phyloP scores from a whole-genome alignment of 64 coral and sea anemone genomes.

The Catalaphyllia jardinei region DNA sequence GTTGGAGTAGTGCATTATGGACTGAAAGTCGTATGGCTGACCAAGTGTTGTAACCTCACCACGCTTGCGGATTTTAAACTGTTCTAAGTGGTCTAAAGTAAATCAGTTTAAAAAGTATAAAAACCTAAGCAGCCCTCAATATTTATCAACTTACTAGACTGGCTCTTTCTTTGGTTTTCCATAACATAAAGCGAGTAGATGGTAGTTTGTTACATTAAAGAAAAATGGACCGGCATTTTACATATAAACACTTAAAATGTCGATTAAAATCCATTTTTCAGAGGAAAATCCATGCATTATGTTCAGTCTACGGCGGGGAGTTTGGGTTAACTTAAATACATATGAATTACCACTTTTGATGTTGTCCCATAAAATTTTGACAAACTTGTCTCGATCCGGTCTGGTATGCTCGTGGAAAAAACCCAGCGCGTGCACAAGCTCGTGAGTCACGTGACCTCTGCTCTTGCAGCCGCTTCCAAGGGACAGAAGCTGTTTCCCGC shows the following conservation, averaged over 20 bases:
- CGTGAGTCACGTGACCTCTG: conserved; percentile 70
- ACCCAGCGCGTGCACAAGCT: conserved; percentile 80
- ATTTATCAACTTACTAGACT: no score
- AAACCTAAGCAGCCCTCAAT: no score
- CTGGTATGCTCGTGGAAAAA: conserved; percentile 79
- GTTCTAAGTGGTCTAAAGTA: not conserved
- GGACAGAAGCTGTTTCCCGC: conserved; percentile 53
- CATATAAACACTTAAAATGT: no score
- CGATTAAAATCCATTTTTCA: no score
- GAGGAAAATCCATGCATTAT: no score
- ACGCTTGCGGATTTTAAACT: conserved; percentile 37
- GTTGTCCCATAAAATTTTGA: conserved; percentile 81
- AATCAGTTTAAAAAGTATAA: not conserved
- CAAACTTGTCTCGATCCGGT: conserved; percentile 72
- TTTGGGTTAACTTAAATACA: no score
- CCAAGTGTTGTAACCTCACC: conserved; percentile 24
- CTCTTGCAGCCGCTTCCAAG: conserved; percentile 57
- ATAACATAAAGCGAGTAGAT: no score
- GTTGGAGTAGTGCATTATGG: conserved; percentile 80
- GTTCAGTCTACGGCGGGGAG: not conserved
- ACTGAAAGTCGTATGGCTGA: conserved; percentile 65
- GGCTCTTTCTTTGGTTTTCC: no score
- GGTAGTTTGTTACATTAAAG: no score
- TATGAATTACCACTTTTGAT: conserved; percentile 53
- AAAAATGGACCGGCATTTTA: no score